A percentile compares a stretch with the other conserved stretches of the same genome.
Conservation (phyloP, 2,113 vertebrate species). For the Arothron firmamentum region DNA sequence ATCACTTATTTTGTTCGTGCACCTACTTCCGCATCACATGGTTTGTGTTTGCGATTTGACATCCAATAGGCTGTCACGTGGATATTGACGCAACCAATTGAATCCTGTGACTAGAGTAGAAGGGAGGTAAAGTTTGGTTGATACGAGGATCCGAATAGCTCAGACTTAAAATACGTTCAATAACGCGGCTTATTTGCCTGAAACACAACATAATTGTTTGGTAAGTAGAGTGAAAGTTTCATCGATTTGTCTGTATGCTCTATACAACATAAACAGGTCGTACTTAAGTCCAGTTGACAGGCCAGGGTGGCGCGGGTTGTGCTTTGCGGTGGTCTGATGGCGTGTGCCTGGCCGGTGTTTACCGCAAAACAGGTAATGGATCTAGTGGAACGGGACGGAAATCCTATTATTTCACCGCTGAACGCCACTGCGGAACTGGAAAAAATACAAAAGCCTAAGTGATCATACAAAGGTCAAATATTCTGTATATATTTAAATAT, state of each 20-base stretch:
- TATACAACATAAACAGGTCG: not conserved
- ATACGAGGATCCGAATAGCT: not conserved
- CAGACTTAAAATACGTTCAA: not conserved
- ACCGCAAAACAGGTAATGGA: slow-evolving; percentile 16
- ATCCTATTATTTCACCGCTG: accelerated
- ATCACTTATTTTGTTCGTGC: slow-evolving; percentile 25
- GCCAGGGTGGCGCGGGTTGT: slow-evolving; percentile 33
- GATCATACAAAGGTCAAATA: no score
- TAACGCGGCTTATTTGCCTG: not conserved
- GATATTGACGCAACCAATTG: slow-evolving; percentile 19
- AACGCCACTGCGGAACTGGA: no score
- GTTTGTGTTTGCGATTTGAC: slow-evolving; percentile 5
- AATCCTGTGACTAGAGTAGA: slow-evolving; percentile 3
- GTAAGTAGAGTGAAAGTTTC: slow-evolving; percentile 23
- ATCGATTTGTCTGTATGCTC: not conserved
- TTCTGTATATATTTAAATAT: no score
- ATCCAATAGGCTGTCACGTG: slow-evolving; percentile 47
- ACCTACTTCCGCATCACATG: slow-evolving; percentile 44
- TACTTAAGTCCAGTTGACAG: slow-evolving; percentile 33
- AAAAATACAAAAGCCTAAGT: no score
- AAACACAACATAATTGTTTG: not conserved
- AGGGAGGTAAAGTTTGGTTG: not conserved
- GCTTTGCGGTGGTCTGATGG: slow-evolving; percentile 61
- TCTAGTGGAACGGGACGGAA: not conserved
- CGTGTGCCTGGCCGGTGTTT: slow-evolving; percentile 39